Conservation (phyloP, 1,140 invertebrate species). For the Drosophila lini region DNA sequence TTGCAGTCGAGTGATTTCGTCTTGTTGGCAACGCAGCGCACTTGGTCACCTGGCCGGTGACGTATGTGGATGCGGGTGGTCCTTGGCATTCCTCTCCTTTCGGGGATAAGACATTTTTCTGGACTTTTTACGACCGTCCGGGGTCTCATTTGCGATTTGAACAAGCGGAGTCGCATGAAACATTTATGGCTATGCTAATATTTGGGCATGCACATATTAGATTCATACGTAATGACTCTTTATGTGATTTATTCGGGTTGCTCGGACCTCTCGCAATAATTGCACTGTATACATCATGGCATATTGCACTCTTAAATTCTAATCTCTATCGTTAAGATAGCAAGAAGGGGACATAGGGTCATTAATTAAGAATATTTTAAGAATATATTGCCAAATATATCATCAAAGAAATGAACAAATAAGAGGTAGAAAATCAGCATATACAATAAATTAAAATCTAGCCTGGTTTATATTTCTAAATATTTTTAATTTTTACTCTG, state of each 20-base stretch:
- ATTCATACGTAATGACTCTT: constrained; percentile 9
- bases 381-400: neutral
- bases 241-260: constrained; percentile 10
- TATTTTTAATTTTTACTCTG: no score
- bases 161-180: constrained; percentile 17
- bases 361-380: neutral
- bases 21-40: constrained; percentile 33
- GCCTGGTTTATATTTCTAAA: no score
- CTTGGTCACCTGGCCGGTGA: constrained; percentile 39
- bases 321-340: neutral
- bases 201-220: constrained; percentile 6
- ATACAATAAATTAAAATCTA: no score
- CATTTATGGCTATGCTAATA: constrained; percentile 36
- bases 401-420: neutral
- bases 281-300: neutral
- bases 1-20: constrained; percentile 72
- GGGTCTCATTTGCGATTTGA: constrained; percentile 22
- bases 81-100: constrained; percentile 12
- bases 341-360: neutral
- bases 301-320: neutral
- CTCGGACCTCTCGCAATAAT: constrained; percentile 1
- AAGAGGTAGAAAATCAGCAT: neutral
- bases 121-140: constrained; percentile 20
- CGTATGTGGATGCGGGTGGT: constrained; percentile 25
- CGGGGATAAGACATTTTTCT: constrained; percentile 14